Percentiles rank a stretch among this genome's conserved stretches.
These are phyloP conservation scores for Arge pagana DNA, from an alignment of 2,888 invertebrate species.

Conservation along the genomic window DNA sequence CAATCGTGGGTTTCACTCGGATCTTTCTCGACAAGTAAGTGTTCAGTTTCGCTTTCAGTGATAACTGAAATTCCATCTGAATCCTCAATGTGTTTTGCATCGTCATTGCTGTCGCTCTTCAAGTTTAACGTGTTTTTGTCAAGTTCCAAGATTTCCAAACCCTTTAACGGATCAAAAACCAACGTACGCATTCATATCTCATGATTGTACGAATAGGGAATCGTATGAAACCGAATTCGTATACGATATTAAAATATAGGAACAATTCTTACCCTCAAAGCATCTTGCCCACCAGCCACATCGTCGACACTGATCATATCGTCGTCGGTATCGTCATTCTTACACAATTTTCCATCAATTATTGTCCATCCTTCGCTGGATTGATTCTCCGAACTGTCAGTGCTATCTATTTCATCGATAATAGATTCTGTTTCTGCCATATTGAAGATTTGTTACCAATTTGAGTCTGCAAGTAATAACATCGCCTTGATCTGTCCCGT, in stretches of 20 bases:
- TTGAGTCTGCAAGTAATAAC: not conserved
- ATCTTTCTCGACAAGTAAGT: slow-evolving; percentile 5
- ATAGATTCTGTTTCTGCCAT: slow-evolving; percentile 5
- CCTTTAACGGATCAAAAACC: too few relatives aligned
- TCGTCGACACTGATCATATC: slow-evolving; percentile 3
- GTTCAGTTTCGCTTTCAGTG: slow-evolving; percentile 30
- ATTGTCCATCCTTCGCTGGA: slow-evolving; percentile 33
- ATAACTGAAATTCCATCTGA: slow-evolving; percentile 31
- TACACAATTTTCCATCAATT: slow-evolving; percentile 25
- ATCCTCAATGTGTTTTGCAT: slow-evolving; percentile 25
- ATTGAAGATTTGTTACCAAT: not conserved
- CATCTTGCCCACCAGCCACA: slow-evolving; percentile 7
- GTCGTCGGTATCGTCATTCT: slow-evolving; percentile 10
- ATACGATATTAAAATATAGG: too few relatives aligned
- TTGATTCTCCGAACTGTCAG: slow-evolving; percentile 19
- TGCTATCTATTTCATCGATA: slow-evolving; percentile 3
- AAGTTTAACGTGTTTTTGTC: too few relatives aligned
- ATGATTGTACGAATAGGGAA: too few relatives aligned
- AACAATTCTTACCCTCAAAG: slow-evolving; percentile 21
- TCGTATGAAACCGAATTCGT: too few relatives aligned
- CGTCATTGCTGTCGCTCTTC: not conserved
- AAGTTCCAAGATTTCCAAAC: too few relatives aligned
- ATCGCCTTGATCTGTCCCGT: not conserved
- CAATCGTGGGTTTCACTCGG: slow-evolving; percentile 16
- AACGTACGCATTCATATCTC: too few relatives aligned